Evolutionary conservation across 2,888 invertebrate genomes (phyloP).

Genomic region (Anticlea derivata): DNA sequence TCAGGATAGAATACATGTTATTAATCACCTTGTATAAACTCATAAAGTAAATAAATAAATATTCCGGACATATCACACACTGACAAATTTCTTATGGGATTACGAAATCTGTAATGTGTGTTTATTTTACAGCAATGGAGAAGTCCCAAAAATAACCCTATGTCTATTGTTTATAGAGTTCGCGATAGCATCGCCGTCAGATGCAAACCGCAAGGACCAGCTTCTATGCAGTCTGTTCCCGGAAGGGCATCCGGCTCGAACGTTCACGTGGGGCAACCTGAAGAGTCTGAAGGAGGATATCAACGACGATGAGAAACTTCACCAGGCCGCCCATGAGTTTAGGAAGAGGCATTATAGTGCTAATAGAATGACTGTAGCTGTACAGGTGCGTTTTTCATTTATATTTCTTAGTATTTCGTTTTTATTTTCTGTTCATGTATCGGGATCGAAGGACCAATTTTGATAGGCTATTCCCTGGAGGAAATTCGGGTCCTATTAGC

Average conservation of each 20-base stretch:
- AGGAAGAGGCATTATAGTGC: slow-evolving; percentile 92
- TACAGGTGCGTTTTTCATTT: slow-evolving; percentile 89
- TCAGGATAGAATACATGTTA: too few relatives aligned
- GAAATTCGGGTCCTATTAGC: too few relatives aligned
- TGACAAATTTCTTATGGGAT: too few relatives aligned
- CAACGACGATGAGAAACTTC: slow-evolving; percentile 85
- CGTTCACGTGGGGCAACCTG: slow-evolving; percentile 94
- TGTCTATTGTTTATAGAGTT: slow-evolving; percentile 85
- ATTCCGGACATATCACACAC: too few relatives aligned
- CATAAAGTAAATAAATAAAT: too few relatives aligned
- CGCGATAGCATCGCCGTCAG: slow-evolving; percentile 90
- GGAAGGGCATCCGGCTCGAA: slow-evolving; percentile 87
- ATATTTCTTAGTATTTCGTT: too few relatives aligned
- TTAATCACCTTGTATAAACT: too few relatives aligned
- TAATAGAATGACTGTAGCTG: slow-evolving; percentile 93
- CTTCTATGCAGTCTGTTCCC: slow-evolving; percentile 88
- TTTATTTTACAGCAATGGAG: too few relatives aligned
- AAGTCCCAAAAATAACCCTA: not conserved
- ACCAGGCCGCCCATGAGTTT: slow-evolving; percentile 89
- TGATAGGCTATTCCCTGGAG: too few relatives aligned
- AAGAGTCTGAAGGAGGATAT: slow-evolving; percentile 87
- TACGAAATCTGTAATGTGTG: too few relatives aligned
- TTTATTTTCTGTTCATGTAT: too few relatives aligned
- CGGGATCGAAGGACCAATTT: too few relatives aligned
- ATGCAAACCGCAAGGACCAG: slow-evolving; percentile 90